Base-by-base conservation (phyloP, 64 coral and sea anemone species). In the Montipora sp. region DNA sequence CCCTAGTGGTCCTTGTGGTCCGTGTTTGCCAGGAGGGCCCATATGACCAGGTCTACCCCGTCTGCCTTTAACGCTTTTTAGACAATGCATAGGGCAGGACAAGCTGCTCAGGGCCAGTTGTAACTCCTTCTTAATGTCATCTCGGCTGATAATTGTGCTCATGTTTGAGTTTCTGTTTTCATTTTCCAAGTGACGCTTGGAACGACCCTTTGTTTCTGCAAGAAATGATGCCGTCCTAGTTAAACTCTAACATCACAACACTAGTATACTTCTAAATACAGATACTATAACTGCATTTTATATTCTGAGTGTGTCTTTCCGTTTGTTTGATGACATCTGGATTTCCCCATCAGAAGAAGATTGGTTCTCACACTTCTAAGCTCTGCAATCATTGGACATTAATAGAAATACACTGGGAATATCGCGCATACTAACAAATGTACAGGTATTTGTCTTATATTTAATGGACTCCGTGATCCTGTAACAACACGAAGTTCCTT, bases 21-120 rank as follows among this genome's bases (percentile, higher is more conserved):
- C 88, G 43, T 90, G 88, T 80, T 90, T 90, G 36, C 88, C 88
- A 27, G 88, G 88, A 1, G 71, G 0, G 1, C 88, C 88, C 49
- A 27, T 43, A 18, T 65, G 88, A n/a, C 88, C 88, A 67, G 36
- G 76, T 19, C 23, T 90, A 2, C 88, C 88, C 19, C 76, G 36
- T 45, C 58, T 79, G 19, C 88, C 88, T 50, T 67, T 90, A 2
- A 27, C 20, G 2, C 89, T 58, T 53, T 91, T 91, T 18, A 21
- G 7, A 36, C 89, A 80, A 8, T 80, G 67, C 3, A 74, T 43
- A 2, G 73, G 85, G 11, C 90, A 92, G 59, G 61, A 73, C 45
- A 48, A 82, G 36, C 50, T 87, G 59, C 23, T 57, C 8, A 92
- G 59, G 14, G 83, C 51, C 48, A 87, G 18, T 51, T 91, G 90